Conservation (phyloP, 2,888 invertebrate species). For the Malacosoma neustria region DNA sequence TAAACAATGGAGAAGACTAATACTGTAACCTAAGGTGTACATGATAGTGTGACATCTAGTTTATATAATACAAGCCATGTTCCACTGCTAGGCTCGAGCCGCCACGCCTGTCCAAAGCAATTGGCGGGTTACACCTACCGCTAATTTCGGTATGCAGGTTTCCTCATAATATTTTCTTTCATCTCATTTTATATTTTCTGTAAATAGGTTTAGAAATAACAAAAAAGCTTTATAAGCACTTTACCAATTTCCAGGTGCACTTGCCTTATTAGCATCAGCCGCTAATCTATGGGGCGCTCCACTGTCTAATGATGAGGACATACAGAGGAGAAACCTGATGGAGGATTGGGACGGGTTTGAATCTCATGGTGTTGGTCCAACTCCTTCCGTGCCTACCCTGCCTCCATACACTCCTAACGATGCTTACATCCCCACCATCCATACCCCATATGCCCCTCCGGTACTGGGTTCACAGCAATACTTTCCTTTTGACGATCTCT, state of each 20-base stretch:
- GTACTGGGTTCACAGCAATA: slow-evolving; percentile 56
- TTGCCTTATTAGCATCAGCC: slow-evolving; percentile 80
- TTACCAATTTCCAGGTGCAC: slow-evolving; percentile 68
- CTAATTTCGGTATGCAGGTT: no score
- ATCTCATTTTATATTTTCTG: no score
- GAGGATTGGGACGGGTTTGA: slow-evolving; percentile 78
- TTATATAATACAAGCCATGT: no score
- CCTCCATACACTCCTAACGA: slow-evolving; percentile 76
- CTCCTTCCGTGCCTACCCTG: slow-evolving; percentile 69
- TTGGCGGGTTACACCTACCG: no score
- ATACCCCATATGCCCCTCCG: slow-evolving; percentile 49
- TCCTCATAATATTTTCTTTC: no score
- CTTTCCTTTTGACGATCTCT: slow-evolving; percentile 65
- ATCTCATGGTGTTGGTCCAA: slow-evolving; percentile 74
- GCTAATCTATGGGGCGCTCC: slow-evolving; percentile 79
- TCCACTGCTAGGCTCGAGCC: no score
- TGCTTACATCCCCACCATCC: slow-evolving; percentile 40
- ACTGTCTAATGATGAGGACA: slow-evolving; percentile 54
- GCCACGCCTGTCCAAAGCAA: no score
- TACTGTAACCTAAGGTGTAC: no score
- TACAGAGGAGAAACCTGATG: slow-evolving; percentile 72
- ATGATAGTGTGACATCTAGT: no score
- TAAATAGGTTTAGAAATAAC: no score
- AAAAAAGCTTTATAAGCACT: no score
- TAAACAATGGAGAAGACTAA: no score